phyloP scores from a whole-genome alignment of 2,888 invertebrate genomes.

The Geotrupes spiniger region DNA sequence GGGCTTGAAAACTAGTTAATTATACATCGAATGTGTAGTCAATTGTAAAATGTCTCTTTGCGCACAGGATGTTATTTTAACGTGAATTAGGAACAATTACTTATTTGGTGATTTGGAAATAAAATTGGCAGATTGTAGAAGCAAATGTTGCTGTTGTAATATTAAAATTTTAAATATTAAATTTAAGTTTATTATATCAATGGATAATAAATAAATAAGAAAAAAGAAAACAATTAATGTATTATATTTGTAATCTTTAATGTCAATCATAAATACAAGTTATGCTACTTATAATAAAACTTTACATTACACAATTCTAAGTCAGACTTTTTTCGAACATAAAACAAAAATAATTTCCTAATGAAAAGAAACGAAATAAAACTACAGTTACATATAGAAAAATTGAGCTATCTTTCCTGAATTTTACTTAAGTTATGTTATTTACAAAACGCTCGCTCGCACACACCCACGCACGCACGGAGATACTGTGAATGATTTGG shows the following conservation, averaged over 20 bases:
- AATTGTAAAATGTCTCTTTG: too few relatives aligned
- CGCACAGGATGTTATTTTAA: too few relatives aligned
- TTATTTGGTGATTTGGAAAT: too few relatives aligned
- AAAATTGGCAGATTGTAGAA: too few relatives aligned
- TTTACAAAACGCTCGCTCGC: too few relatives aligned
- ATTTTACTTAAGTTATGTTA: conserved; percentile 17
- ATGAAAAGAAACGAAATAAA: conserved; percentile 8
- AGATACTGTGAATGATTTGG: conserved; percentile 30
- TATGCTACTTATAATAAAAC: conserved; percentile 30
- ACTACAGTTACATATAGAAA: conserved; percentile 30
- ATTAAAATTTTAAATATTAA: too few relatives aligned
- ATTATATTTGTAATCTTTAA: conserved; percentile 20
- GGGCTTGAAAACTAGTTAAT: too few relatives aligned
- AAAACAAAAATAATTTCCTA: conserved; percentile 11
- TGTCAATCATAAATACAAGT: conserved; percentile 33
- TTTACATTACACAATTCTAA: conserved; percentile 29
- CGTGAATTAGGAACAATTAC: too few relatives aligned
- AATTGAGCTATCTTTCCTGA: conserved; percentile 41
- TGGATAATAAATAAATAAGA: too few relatives aligned
- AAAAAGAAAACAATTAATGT: background rate
- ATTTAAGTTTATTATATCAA: too few relatives aligned
- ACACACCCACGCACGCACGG: conserved; percentile 18
- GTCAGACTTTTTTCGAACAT: conserved; percentile 29
- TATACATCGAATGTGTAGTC: too few relatives aligned
- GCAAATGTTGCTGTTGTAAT: too few relatives aligned